Base-by-base conservation (phyloP, 2,113 vertebrate species). In the Calcarius ornatus region DNA sequence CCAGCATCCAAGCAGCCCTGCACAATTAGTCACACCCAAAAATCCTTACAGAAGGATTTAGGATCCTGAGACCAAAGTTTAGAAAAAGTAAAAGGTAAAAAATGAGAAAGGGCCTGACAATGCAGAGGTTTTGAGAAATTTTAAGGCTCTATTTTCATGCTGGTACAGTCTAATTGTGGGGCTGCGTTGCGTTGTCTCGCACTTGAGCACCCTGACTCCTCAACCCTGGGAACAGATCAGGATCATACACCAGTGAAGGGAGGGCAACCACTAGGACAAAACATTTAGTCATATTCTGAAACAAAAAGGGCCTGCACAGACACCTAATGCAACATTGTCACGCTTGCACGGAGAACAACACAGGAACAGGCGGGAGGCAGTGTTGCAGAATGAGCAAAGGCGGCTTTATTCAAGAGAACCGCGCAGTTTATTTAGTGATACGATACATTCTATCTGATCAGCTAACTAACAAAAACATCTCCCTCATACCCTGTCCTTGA, bases 191-290 rank as follows among this genome's bases (percentile, higher is more conserved):
- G 6, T 14, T 40, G 37, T 64, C 23, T 79, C 35, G n/a, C 19
- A 23, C 11, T 0, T 14, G 28, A 77, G 30, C 12, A 53, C 19
- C 51, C n/a, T 42, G 20, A 5, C 48, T 57, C 4, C 17, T 23
- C 20, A 19, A 7, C 8, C 6, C 2, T 11, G 25, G 47, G 11
- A 56, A 60, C 0, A 75, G 4, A 80, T 35, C 13, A 79, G 11
- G 11, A 59, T 31, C 27, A n/a, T 5, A 56, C 0, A 0, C 21
- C 28, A 43, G 11, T 0, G 1, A 82, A 68, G 22, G 25, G 24
- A 82, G 42, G 15, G 23, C 9, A 88, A 53, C 8, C 12, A 47
- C 7, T 54, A 15, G 4, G 33, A 82, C 8, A 56, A 78, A 73
- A 56, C 8, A 40, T 33, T 71, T 33, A 45, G 9, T 10, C 1